phyloP scores from a whole-genome alignment of 2,888 invertebrate species.

The Serripes groenlandicus region DNA sequence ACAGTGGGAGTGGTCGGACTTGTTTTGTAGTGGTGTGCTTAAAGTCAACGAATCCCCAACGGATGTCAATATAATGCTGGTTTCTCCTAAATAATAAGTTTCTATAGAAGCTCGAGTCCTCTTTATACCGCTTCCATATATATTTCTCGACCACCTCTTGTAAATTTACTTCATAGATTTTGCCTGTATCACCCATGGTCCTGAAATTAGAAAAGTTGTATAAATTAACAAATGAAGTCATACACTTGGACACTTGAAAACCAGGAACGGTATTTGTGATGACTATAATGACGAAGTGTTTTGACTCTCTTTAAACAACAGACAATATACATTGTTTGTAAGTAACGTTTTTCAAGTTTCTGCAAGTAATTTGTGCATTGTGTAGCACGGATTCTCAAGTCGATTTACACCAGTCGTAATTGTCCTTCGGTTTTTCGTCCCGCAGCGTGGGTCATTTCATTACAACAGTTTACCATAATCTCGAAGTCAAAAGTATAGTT shows the following conservation, averaged over 20 bases:
- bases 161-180: slow-evolving; percentile 57
- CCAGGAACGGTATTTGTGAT: background rate
- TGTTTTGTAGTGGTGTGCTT: slow-evolving; percentile 62
- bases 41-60: slow-evolving; percentile 72
- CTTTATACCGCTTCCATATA: slow-evolving; percentile 61
- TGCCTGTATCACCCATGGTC: background rate
- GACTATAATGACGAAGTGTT: background rate
- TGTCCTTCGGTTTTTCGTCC: no score
- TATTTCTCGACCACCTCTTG: slow-evolving; percentile 66
- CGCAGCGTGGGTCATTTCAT: no score
- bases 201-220: slow-evolving; percentile 2
- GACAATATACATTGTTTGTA: no score
- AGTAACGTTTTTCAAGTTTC: no score
- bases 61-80: slow-evolving; percentile 66
- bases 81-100: slow-evolving; percentile 48
- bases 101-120: slow-evolving; percentile 39
- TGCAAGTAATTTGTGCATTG: no score
- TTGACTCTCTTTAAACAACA: background rate
- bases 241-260: background rate
- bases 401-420: no score
- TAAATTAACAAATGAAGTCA: background rate
- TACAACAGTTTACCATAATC: no score
- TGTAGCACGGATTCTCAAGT: no score
- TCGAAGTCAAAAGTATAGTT: no score
- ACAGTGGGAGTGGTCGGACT: slow-evolving; percentile 19